A percentile compares a stretch with the other conserved stretches of the same genome.
phyloP scores from a whole-genome alignment of 92 coral and sea anemone species.

The Heteractis magnifica region DNA sequence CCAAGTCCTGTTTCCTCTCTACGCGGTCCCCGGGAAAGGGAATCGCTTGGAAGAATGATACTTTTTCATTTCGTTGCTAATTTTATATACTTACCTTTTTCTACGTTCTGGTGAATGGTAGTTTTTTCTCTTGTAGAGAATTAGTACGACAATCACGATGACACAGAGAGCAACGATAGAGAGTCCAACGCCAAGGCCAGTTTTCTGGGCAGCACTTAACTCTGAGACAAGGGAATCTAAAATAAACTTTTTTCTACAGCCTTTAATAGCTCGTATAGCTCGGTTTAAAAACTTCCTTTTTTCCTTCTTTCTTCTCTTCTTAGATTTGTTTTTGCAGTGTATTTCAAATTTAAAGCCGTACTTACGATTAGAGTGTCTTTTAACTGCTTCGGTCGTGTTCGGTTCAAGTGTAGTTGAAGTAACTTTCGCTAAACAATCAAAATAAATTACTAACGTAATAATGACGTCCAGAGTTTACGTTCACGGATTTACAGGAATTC shows the following conservation, averaged over 20 bases:
- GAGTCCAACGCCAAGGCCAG: background rate
- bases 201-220: background rate
- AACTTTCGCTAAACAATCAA: background rate
- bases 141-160: background rate
- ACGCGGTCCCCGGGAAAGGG: background rate
- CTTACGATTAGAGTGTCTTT: background rate
- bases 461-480: background rate
- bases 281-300: too few relatives aligned
- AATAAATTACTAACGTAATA: background rate
- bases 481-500: too few relatives aligned
- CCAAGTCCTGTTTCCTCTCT: too few relatives aligned
- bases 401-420: background rate
- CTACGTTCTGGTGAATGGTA: background rate
- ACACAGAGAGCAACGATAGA: background rate
- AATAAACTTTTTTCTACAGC: too few relatives aligned
- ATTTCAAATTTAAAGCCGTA: background rate
- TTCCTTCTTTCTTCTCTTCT: too few relatives aligned
- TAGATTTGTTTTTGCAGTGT: too few relatives aligned
- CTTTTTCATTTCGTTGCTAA: background rate
- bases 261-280: too few relatives aligned
- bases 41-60: background rate
- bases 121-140: background rate
- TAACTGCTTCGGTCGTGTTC: background rate
- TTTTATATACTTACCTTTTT: background rate
- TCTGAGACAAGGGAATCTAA: background rate